Evolutionary conservation across 2,113 vertebrate species (phyloP).

Genomic region (Polypterus senegalus): DNA sequence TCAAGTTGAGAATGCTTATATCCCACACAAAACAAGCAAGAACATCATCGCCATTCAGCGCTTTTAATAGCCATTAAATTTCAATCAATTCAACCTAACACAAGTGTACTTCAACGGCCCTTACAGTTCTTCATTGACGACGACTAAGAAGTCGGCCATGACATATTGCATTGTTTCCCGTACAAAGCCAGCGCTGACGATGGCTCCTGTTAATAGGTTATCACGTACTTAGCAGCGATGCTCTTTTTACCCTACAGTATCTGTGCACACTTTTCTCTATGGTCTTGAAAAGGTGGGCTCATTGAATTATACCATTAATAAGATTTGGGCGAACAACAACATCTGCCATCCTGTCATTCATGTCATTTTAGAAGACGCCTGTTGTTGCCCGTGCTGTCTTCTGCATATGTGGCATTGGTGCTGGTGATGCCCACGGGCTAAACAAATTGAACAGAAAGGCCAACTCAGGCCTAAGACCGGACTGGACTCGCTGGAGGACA

Average conservation of each 20-base stretch:
- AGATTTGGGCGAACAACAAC: too few relatives aligned
- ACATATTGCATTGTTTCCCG: slow-evolving; percentile 57
- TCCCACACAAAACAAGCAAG: slow-evolving; percentile 45
- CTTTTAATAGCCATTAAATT: slow-evolving; percentile 74
- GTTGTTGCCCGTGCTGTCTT: too few relatives aligned
- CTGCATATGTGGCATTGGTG: too few relatives aligned
- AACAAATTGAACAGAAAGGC: too few relatives aligned
- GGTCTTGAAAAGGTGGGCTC: too few relatives aligned
- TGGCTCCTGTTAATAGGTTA: slow-evolving; percentile 34
- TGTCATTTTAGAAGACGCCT: too few relatives aligned
- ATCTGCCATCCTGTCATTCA: too few relatives aligned
- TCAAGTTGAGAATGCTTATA: slow-evolving; percentile 55
- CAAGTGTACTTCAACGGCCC: slow-evolving; percentile 68
- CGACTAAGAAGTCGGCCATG: slow-evolving; percentile 49
- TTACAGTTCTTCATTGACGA: slow-evolving; percentile 47
- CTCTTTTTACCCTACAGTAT: slow-evolving; percentile 39
- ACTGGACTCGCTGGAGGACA: too few relatives aligned
- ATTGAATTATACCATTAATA: too few relatives aligned
- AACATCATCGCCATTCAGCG: slow-evolving; percentile 73
- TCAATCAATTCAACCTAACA: slow-evolving; percentile 79
- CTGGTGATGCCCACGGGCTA: too few relatives aligned
- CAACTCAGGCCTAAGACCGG: too few relatives aligned
- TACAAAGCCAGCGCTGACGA: slow-evolving; percentile 47
- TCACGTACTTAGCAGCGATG: slow-evolving; percentile 30
- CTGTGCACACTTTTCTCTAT: not conserved